Conservation (phyloP, 2,888 invertebrate genomes). For the Atethmia centrago region DNA sequence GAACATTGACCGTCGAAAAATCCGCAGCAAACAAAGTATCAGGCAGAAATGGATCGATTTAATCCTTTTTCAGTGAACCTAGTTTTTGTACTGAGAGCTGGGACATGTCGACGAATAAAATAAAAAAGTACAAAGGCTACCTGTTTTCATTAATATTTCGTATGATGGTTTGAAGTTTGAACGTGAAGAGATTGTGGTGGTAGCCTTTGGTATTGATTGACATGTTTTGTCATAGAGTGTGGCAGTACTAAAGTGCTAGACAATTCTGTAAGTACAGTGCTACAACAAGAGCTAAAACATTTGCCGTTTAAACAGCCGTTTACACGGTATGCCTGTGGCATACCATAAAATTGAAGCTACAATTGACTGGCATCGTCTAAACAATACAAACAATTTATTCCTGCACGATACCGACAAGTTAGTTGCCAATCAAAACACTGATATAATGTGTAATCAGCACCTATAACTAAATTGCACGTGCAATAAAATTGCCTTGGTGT, state of each 20-base stretch:
- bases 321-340: too few species aligned
- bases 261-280: neutral
- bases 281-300: neutral
- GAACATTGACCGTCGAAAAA: constrained; percentile 55
- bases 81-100: constrained; percentile 64
- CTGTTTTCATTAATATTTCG: constrained; percentile 47
- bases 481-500: too few species aligned
- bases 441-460: too few species aligned
- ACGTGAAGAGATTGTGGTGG: neutral
- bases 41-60: constrained; percentile 70
- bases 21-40: constrained; percentile 57
- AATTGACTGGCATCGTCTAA: too few species aligned
- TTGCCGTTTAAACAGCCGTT: neutral
- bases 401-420: too few species aligned
- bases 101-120: constrained; percentile 59
- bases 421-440: too few species aligned
- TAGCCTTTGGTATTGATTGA: neutral
- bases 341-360: too few species aligned
- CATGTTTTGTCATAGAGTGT: neutral
- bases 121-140: constrained; percentile 49
- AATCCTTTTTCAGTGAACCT: constrained; percentile 69
- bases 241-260: too few species aligned
- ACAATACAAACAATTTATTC: too few species aligned
- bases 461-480: too few species aligned
- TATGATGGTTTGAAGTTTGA: constrained; percentile 7